phyloP scores from a whole-genome alignment of 2,888 invertebrate species.

The Hylaea fasciaria region DNA sequence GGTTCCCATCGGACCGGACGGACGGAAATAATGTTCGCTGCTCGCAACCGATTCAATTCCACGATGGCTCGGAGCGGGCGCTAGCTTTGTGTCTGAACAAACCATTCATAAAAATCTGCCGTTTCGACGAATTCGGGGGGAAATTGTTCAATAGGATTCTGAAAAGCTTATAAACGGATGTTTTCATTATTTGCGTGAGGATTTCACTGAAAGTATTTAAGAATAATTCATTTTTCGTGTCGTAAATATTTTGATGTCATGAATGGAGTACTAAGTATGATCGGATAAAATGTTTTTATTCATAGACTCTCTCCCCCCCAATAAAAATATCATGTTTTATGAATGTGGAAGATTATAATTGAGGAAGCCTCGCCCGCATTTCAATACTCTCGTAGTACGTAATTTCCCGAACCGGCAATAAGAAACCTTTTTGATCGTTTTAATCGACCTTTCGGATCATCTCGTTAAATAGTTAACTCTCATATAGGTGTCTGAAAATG shows the following conservation, averaged over 20 bases:
- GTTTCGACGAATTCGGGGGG: not conserved
- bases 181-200: no score
- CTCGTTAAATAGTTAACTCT: not conserved
- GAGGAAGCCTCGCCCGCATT: not conserved
- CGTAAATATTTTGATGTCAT: not conserved
- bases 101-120: constrained; percentile 14
- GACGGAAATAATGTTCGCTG: constrained; percentile 66
- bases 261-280: not conserved
- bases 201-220: no score
- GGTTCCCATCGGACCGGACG: constrained; percentile 58
- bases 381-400: not conserved
- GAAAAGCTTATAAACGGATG: not conserved
- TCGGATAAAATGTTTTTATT: constrained; percentile 6
- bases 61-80: constrained; percentile 60
- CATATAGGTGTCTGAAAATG: not conserved
- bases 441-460: constrained; percentile 3
- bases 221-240: no score
- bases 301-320: constrained; percentile 2
- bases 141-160: constrained; percentile 1
- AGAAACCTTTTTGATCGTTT: constrained; percentile 3
- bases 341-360: not conserved
- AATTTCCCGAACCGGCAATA: not conserved
- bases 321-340: constrained; percentile 7
- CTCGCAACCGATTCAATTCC: constrained; percentile 62
- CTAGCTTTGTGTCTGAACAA: constrained; percentile 36